Evolutionary conservation across 1,140 invertebrate species (phyloP).

Genomic region (Anastatus disparis): DNA sequence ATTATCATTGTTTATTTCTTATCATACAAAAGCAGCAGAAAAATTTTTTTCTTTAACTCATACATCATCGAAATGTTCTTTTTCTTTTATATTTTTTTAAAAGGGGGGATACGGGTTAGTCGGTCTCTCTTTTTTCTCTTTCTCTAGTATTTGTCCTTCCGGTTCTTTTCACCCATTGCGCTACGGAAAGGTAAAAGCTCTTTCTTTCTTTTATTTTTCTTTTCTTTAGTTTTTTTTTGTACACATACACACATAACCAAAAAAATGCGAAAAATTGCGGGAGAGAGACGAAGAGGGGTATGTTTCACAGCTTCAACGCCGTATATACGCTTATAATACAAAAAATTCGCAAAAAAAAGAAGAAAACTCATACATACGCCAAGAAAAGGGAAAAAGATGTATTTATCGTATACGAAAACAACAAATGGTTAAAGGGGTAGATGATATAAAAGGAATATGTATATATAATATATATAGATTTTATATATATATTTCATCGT

Average conservation of each 20-base stretch:
- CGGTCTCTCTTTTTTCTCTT: slow-evolving; percentile 3
- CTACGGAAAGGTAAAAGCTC: slow-evolving; percentile 16
- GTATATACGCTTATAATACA: slow-evolving; percentile 22
- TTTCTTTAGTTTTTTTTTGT: too few relatives aligned
- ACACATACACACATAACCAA: too few relatives aligned
- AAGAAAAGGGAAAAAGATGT: neutral
- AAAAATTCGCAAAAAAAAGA: slow-evolving; percentile 10
- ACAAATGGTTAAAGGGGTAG: slow-evolving; percentile 10
- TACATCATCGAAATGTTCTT: slow-evolving; percentile 21
- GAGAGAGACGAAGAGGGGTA: slow-evolving; percentile 15
- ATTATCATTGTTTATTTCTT: slow-evolving; percentile 4
- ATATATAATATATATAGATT: too few relatives aligned
- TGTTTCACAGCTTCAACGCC: neutral
- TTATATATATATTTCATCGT: too few relatives aligned
- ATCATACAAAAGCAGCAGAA: slow-evolving; percentile 31
- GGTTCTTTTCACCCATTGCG: neutral
- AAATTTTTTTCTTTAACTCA: neutral
- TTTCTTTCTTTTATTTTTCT: too few relatives aligned
- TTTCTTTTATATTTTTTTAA: too few relatives aligned
- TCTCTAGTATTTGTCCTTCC: neutral
- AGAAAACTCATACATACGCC: slow-evolving; percentile 12
- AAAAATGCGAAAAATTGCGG: slow-evolving; percentile 34
- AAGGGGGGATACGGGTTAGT: too few relatives aligned
- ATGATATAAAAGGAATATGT: neutral
- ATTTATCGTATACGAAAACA: slow-evolving; percentile 30